Base-by-base conservation (phyloP, 1,140 invertebrate genomes). In the Apis laboriosa region DNA sequence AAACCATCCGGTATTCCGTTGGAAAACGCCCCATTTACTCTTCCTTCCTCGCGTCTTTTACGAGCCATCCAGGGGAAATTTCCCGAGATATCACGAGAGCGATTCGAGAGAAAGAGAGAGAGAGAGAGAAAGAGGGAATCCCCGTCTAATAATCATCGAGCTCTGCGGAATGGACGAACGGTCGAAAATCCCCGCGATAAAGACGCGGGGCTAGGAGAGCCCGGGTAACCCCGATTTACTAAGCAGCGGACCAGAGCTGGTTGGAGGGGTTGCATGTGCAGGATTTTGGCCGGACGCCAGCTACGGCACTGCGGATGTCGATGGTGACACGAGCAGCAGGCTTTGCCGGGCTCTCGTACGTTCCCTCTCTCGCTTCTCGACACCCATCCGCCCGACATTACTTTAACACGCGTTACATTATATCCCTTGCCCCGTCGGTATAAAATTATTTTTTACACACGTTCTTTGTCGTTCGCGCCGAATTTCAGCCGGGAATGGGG, bases 301-400 rank as follows among this genome's bases (percentile, higher is more conserved):
- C 79, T 86, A 87, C 91, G 92, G 92, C 92, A 93, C 91, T 93
- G 92, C 92, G 89, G 92, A 93, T 93, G 90, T 92, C 88, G 90
- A 91, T 90, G 90, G 91, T 92, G 90, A 92, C 90, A 90, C 80
- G 88, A 73, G 87, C 68, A 71, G 4, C 34, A 43, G 70, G 67
- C 66, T 74, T 53, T 81, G 85, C 64, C 74, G 84, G 86, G 84
- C 34, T 43, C 34, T 43, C 34, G 86, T 83, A 79, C 60, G 51
- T 63, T 68, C 85, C 58, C 63, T 72, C 63, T 67, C 64, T 66
- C 55, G 28, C n/a, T 70, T 21, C 78, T 28, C 61, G 79, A 67
- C 51, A 67, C 43, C 19, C 61, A 49, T 75, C 15, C 17, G 11
- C 34, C 34, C 34, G 43, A 34, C n/a, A 8, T 8, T 4, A 11